Evolutionary conservation across 2,888 invertebrate genomes (phyloP), one percentile per base, ranked within the genome.

Genomic region (Glomeris marginata): DNA sequence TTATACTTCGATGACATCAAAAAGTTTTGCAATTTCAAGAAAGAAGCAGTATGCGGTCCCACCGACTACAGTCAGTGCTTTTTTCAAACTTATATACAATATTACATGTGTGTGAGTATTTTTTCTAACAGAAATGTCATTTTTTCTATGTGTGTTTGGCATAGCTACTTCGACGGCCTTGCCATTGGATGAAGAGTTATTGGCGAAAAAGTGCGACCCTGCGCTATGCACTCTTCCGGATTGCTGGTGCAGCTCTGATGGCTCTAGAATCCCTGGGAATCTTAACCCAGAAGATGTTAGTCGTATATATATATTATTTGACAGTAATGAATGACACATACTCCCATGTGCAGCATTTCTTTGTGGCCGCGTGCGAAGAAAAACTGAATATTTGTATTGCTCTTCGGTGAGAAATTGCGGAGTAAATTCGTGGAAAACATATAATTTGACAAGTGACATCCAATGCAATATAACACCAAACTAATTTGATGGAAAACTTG

Each of bases 231-330:
- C 72, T 56, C 72, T 92, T 59, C 91, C 91, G 1, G 86, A 87
- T 62, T 92, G 91, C 66, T 90, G 80, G 70, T 92, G 91, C 65
- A 88, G 88, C 36, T 81, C 84, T 64, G 90, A 91, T 67, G 91
- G 91, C 36, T 90, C 88, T 3, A 65, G 77, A 53, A 84, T 90
- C 58, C 91, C 91, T 8, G 87, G 85, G 34, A 82, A 80, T 47
- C 68, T 91, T 34, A 78, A 84, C 51, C 78, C 82, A 15, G 80
- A 84, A 65, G 82, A 88, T 61, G 88, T 87, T 72, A 71, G 40
- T 21, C n/a, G 1, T 20, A n/a, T n/a, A n/a, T 28, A 28, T 28
- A 28, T 28, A 28, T 28, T 28, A 8, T 28, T 28, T 28, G 28
- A 28, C 28, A 28, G 3, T 28, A 28, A 28, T 28, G 28, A 28